Evolutionary conservation across 2,113 vertebrate species (phyloP).

Genomic region (Illadopsis cleaveri): DNA sequence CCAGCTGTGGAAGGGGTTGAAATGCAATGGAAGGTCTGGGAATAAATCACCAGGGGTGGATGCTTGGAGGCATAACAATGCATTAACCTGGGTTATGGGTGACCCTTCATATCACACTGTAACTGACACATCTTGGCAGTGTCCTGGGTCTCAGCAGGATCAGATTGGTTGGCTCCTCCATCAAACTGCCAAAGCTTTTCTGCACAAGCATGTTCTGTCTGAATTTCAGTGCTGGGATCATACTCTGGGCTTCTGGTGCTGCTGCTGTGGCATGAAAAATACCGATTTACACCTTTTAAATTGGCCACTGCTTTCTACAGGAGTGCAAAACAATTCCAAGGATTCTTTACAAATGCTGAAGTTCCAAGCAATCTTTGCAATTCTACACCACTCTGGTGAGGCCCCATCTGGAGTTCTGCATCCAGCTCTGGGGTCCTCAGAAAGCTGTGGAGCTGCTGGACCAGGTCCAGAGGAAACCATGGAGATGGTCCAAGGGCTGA

Average conservation of each 20-base stretch:
- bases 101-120: accelerated
- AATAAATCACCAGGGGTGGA: neutral
- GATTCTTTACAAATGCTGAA: neutral
- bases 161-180: neutral
- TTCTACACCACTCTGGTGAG: neutral
- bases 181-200: neutral
- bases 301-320: neutral
- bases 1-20: neutral
- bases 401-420: neutral
- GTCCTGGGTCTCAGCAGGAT: neutral
- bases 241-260: neutral
- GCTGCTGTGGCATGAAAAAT: neutral
- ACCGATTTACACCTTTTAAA: neutral
- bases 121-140: neutral
- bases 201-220: neutral
- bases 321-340: neutral
- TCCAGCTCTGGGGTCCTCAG: neutral
- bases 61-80: accelerated
- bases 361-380: neutral
- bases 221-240: neutral
- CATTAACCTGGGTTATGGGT: accelerated
- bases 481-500: neutral
- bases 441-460: neutral
- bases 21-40: neutral
- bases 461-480: neutral